These are phyloP conservation scores for Pseudopleuronectes americanus DNA, from an alignment of 2,797 vertebrate species.

Conservation along the genomic window DNA sequence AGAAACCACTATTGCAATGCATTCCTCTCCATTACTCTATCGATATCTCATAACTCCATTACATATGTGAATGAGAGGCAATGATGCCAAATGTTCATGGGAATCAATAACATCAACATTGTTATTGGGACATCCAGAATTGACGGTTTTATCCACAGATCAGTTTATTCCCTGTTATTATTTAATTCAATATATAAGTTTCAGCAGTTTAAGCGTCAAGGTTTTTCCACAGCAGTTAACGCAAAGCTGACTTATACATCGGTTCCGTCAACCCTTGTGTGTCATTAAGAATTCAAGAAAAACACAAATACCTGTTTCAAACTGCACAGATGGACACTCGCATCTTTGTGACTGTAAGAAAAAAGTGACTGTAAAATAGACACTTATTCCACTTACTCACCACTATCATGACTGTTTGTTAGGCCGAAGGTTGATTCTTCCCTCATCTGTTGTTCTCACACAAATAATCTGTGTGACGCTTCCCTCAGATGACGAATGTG, in stretches of 20 bases:
- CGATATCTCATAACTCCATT: constrained; percentile 7
- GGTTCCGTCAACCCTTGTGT: neutral
- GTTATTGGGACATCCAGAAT: neutral
- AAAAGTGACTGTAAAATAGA: constrained; percentile 30
- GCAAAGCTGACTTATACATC: constrained; percentile 3
- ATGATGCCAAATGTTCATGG: constrained; percentile 32
- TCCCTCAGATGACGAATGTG: constrained; percentile 20
- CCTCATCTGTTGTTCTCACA: constrained; percentile 48
- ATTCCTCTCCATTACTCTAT: constrained; percentile 39
- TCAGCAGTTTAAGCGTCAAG: neutral
- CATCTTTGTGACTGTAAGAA: neutral
- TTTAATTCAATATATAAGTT: constrained; percentile 28
- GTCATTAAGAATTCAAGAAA: neutral
- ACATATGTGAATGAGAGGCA: constrained; percentile 12
- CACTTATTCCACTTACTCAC: constrained; percentile 25
- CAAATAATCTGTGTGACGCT: constrained; percentile 12
- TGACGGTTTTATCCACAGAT: constrained; percentile 39
- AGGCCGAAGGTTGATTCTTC: constrained; percentile 18
- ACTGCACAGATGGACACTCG: neutral
- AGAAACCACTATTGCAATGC: constrained; percentile 45
- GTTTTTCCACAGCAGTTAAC: constrained; percentile 19
- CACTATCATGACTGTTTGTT: constrained; percentile 3
- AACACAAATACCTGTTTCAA: neutral
- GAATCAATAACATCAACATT: constrained; percentile 18
- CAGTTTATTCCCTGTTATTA: constrained; percentile 25